Percentiles rank a stretch among this genome's conserved stretches.
Conservation (phyloP, 23 tunicate species). For the Oikopleura dioica region DNA sequence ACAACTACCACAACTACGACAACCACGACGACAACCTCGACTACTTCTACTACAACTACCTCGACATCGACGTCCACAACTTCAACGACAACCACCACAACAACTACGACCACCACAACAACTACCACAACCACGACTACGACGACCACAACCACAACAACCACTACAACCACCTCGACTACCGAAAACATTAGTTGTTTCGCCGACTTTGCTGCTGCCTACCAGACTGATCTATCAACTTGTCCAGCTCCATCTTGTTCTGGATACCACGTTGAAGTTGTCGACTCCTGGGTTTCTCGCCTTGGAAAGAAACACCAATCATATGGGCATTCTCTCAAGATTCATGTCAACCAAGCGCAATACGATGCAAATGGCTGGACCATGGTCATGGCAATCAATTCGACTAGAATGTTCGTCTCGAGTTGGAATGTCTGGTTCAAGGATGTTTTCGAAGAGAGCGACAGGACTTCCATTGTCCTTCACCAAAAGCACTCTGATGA, state of each 20-base stretch:
- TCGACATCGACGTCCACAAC: background rate
- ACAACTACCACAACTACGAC: background rate
- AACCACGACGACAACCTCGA: background rate
- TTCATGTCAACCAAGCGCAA: background rate
- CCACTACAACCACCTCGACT: background rate
- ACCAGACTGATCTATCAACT: too few species aligned
- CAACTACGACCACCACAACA: background rate
- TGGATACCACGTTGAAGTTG: background rate
- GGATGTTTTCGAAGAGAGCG: background rate
- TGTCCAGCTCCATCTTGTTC: background rate
- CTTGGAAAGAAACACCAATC: background rate
- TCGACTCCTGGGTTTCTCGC: background rate
- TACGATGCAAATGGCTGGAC: background rate
- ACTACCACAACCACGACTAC: background rate
- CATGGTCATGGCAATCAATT: background rate
- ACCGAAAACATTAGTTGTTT: background rate
- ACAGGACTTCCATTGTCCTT: background rate
- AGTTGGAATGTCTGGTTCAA: background rate
- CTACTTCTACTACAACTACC: background rate
- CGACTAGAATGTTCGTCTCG: background rate
- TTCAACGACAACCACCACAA: background rate
- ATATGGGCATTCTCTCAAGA: background rate
- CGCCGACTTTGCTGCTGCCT: background rate
- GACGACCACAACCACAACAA: background rate
- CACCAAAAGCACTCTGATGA: background rate